Percentiles rank a stretch among this genome's conserved stretches.
These are phyloP conservation scores for Maniola jurtina DNA, from an alignment of 1,140 invertebrate genomes.

Conservation along the genomic window DNA sequence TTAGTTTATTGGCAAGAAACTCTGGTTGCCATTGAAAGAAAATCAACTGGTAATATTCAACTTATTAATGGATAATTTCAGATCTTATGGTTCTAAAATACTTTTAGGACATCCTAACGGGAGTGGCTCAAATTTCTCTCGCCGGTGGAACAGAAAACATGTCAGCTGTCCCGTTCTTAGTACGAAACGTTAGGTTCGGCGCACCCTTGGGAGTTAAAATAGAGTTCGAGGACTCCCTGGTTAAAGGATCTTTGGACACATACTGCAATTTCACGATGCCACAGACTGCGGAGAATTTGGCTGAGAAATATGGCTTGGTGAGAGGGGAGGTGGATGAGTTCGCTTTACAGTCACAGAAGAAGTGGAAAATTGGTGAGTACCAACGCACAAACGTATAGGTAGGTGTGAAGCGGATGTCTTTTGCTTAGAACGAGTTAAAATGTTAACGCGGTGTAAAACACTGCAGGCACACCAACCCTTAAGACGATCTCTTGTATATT, in stretches of 20 bases:
- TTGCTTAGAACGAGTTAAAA: too few relatives aligned
- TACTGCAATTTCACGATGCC: slow-evolving; percentile 97
- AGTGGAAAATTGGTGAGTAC: slow-evolving; percentile 88
- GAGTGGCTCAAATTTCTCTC: slow-evolving; percentile 92
- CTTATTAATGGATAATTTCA: too few relatives aligned
- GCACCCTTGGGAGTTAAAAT: slow-evolving; percentile 88
- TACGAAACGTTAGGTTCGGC: slow-evolving; percentile 94
- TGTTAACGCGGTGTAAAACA: too few relatives aligned
- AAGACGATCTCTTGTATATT: too few relatives aligned
- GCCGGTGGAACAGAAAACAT: slow-evolving; percentile 97
- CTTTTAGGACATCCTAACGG: slow-evolving; percentile 90
- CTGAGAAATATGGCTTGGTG: slow-evolving; percentile 91
- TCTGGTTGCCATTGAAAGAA: too few relatives aligned
- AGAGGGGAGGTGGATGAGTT: slow-evolving; percentile 93
- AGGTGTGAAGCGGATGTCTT: too few relatives aligned
- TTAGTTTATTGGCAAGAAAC: too few relatives aligned
- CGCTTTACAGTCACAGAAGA: slow-evolving; percentile 89
- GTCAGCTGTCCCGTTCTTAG: slow-evolving; percentile 93
- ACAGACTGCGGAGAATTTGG: slow-evolving; percentile 97
- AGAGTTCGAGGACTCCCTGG: slow-evolving; percentile 93
- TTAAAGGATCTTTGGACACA: slow-evolving; percentile 87
- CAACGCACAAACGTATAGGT: too few relatives aligned
- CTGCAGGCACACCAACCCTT: too few relatives aligned
- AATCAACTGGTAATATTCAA: too few relatives aligned
- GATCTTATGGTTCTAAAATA: neutral